Evolutionary conservation across 2,888 invertebrate species (phyloP).

Genomic region (Aphodius sticticus): DNA sequence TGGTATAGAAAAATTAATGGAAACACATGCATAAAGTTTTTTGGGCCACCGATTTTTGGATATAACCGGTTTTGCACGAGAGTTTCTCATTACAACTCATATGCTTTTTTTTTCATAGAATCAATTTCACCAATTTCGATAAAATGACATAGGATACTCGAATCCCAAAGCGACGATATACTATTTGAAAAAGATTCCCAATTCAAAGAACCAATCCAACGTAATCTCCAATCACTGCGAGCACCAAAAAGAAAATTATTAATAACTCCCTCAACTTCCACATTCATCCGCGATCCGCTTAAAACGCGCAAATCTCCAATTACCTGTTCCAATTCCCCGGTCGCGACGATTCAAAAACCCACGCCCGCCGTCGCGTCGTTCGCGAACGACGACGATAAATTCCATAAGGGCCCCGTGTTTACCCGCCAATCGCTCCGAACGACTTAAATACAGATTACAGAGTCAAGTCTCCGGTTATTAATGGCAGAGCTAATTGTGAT

Average conservation of each 20-base stretch:
- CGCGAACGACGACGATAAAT: background rate
- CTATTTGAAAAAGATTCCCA: background rate
- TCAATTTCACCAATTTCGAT: too few species aligned
- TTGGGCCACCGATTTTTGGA: too few species aligned
- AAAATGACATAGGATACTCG: background rate
- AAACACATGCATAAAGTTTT: too few species aligned
- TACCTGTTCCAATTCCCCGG: background rate
- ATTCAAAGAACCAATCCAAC: background rate
- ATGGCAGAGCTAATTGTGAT: background rate
- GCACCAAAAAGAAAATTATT: background rate
- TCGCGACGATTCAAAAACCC: background rate
- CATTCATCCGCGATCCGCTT: background rate
- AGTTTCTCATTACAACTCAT: too few species aligned
- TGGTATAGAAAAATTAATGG: too few species aligned
- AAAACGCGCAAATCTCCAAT: background rate
- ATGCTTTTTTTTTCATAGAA: too few species aligned
- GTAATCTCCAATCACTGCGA: background rate
- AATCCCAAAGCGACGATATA: background rate
- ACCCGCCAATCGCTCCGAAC: background rate
- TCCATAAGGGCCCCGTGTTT: background rate
- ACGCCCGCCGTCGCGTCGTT: background rate
- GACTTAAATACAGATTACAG: slow-evolving; percentile 4
- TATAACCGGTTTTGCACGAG: too few species aligned
- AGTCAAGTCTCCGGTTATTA: background rate
- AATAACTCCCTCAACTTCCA: background rate